Base-by-base conservation (phyloP, 2,888 invertebrate species). In the Leptopilina drosophilae region DNA sequence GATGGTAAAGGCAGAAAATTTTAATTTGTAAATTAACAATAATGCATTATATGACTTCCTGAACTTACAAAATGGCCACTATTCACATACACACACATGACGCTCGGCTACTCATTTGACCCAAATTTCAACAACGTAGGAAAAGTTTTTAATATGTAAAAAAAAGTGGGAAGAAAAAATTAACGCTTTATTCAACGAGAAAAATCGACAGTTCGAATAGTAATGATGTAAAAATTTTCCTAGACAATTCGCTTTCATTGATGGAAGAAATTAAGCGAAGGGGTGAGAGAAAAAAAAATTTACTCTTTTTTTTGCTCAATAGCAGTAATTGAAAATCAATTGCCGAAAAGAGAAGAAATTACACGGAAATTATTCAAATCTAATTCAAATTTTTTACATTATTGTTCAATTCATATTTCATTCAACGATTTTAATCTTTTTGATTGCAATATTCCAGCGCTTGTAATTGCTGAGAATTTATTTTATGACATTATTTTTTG, bases 321-420 rank as follows among this genome's bases (percentile, higher is more conserved):
- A 20, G 62, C 15, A 62, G 62, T 62, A 62, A 62, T 62, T 62
- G 62, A 62, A 9, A 62, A 62, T 62, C 62, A 62, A 62, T 62
- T 62, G 62, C 62, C 20, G 20, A 62, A 62, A 62, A 20, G 59
- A n/a, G 15, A 59, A n/a, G 62, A 62, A 62, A 62, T 62, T 62
- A 62, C 62, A 62, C 20, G 20, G 62, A 62, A 62, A 62, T 62
- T 62, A 62, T 62, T 20, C 62, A 62, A 62, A 62, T 62, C 3
- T 8, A 20, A 62, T 20, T 62, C 62, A 62, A 20, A 20, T 62
- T 62, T 62, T 62, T 20, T 33, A 33, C 33, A 4, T 62, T 62
- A 20, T 62, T 15, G 14, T 14, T 59, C 20, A 62, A 62, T 5
- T 64, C 64, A 33, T 64, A 33, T 64, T 64, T 64, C 40, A 33